Evolutionary conservation across 2,797 vertebrate species (phyloP).

Genomic region (Podarcis lilfordi): DNA sequence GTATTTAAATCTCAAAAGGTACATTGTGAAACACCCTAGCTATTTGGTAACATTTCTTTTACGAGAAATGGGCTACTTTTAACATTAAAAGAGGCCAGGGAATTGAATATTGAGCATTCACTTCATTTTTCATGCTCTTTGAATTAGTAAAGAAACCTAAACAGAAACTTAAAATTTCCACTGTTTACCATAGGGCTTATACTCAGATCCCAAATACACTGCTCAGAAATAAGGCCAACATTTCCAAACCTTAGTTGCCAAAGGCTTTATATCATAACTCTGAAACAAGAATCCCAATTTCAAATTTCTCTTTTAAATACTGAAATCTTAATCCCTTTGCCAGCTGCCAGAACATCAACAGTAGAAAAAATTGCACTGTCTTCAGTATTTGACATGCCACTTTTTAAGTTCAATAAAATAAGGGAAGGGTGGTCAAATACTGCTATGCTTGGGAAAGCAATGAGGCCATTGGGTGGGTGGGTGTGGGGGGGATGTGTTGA

Average conservation of each 20-base stretch:
- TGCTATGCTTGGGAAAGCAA: not conserved
- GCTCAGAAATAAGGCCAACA: not conserved
- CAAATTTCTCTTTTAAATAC: not conserved
- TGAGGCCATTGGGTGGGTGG: not conserved
- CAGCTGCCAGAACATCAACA: not conserved
- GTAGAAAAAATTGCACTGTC: not conserved
- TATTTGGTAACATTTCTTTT: not conserved
- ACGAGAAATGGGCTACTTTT: not conserved
- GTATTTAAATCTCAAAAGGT: not conserved
- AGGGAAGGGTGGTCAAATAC: not conserved
- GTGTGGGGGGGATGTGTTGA: too few relatives aligned
- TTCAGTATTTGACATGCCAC: not conserved
- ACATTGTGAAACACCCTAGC: not conserved
- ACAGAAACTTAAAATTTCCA: not conserved
- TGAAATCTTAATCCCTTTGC: not conserved
- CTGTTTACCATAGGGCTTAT: not conserved
- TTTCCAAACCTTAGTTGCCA: not conserved
- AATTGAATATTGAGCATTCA: not conserved
- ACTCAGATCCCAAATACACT: not conserved
- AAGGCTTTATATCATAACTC: not conserved
- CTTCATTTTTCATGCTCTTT: not conserved
- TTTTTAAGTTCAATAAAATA: not conserved
- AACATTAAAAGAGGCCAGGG: not conserved
- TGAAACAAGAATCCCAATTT: not conserved
- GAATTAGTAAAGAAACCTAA: not conserved